phyloP scores from a whole-genome alignment of 1,140 invertebrate genomes.

The Drosophila mauritiana region DNA sequence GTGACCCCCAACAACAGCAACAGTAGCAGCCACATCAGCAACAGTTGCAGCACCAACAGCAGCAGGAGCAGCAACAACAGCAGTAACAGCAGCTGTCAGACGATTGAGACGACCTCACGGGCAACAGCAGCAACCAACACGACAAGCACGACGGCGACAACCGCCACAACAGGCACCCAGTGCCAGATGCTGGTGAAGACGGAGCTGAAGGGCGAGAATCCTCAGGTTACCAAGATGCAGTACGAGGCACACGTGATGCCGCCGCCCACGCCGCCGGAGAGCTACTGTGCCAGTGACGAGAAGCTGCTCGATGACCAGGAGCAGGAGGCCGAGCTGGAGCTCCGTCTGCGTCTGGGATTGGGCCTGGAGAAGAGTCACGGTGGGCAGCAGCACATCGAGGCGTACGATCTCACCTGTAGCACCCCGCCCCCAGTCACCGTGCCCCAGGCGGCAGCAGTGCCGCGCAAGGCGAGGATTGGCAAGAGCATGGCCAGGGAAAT shows the following conservation, averaged over 20 bases:
- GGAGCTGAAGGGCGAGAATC: slow-evolving; percentile 57
- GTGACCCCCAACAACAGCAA: slow-evolving; percentile 29
- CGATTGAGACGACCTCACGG: slow-evolving; percentile 12
- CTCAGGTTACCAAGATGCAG: slow-evolving; percentile 70
- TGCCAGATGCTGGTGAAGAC: slow-evolving; percentile 69
- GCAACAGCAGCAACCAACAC: slow-evolving; percentile 70
- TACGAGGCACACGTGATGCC: slow-evolving; percentile 80
- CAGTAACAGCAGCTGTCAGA: slow-evolving; percentile 23
- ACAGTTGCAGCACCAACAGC: neutral
- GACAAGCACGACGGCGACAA: slow-evolving; percentile 45
- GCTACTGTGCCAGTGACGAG: slow-evolving; percentile 76
- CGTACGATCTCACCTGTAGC: slow-evolving; percentile 68
- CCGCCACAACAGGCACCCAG: slow-evolving; percentile 71
- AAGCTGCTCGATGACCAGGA: slow-evolving; percentile 61
- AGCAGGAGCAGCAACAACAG: slow-evolving; percentile 4
- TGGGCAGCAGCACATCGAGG: slow-evolving; percentile 50
- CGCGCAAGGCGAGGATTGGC: slow-evolving; percentile 87
- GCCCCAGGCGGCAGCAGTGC: slow-evolving; percentile 17
- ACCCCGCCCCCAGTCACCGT: slow-evolving; percentile 46
- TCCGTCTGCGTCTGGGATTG: slow-evolving; percentile 8
- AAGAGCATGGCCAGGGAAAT: slow-evolving; percentile 88
- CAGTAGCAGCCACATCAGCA: slow-evolving; percentile 5
- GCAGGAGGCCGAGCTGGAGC: slow-evolving; percentile 45
- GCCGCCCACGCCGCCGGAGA: slow-evolving; percentile 77
- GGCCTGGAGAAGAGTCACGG: slow-evolving; percentile 9